Base-by-base conservation (phyloP, 1,140 invertebrate genomes). In the Drosophila burlai region DNA sequence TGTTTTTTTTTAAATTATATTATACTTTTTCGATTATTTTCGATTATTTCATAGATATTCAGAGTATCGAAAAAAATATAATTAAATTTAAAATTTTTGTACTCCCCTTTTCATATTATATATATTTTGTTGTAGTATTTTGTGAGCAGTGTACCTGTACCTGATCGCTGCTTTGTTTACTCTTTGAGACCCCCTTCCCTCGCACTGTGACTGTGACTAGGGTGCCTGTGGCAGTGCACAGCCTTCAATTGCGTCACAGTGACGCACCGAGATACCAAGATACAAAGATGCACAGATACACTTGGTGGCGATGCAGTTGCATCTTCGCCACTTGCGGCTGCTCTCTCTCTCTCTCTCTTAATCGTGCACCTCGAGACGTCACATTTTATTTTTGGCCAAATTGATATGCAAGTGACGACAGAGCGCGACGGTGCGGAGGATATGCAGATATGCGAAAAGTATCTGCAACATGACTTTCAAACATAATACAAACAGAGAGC, bases 401-500 rank as follows among this genome's bases (percentile, higher is more conserved):
- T 87, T 87, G 83, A 87, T 87, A 87, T 87, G 83, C 82, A 85
- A 84, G 82, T 84, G 82, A 83, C 82, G 82, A 83, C 81, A 71
- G 64, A 38, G 49, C 47, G 18, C 52, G n/a, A 45, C 54, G 49
- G 80, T 74, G 80, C 74, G 54, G 67, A 34, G 73, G 75, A 79
- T 83, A 80, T 83, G 81, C 81, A 83, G 80, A 83, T 83, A 79
- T 49, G 16, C 60, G 46, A 52, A 73, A 52, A 75, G 61, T 85
- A 77, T 83, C 72, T 83, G 80, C 84, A 89, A 89, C 84, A 89
- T 89, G 84, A 89, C 85, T 89, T 89, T 89, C 85, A 89, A 89
- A 90, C 85, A 85, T 89, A 89, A 90, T 89, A 84, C 84, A 89
- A 89, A 89, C 84, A 89, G 49, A 31, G 84, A 18, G 84, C 72